Base-by-base conservation (phyloP, 92 coral and sea anemone species). In the Muricea muricata region DNA sequence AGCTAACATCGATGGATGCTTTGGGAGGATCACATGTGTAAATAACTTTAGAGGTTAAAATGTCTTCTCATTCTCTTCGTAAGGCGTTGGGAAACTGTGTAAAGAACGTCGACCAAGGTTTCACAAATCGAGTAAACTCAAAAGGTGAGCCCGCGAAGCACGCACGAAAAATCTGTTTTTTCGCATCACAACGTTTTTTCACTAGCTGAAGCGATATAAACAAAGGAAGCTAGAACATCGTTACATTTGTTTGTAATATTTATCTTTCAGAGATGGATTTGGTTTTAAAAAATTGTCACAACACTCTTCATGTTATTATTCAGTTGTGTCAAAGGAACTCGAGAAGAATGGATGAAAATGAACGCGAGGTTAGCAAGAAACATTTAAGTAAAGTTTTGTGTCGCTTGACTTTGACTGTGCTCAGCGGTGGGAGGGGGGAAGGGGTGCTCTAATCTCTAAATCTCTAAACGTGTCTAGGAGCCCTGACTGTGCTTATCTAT, bases 241-340 rank as follows among this genome's bases (percentile, higher is more conserved):
- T 54, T 0, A 25, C 42, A 54, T 7, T 41, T 39, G 55, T 72
- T 37, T 72, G 21, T 40, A 32, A 31, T 35, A 7, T 33, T 70
- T 18, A 35, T 34, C 1, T 65, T 86, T 31, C 84, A 95, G 98
- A 94, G 50, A 90, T 92, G 42, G 91, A 96, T 35, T 93, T 87
- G 87, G 81, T 79, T 23, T 79, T 88, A n/a, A 87, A 89, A 45
- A 92, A 91, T 14, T 88, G 94, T 20, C 91, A 95, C 85, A 87
- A 94, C n/a, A 93, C 91, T 0, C 84, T 95, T 80, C 56, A 93
- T 11, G 97, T 93, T 47, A 84, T 95, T 20, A 93, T 93, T 56
- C 98, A 94, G 66, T 40, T 95, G 77, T 95, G 98, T 61, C 98
- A 95, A 77, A 88, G 98, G 75, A 95, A 95, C 79, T 95, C 98